Evolutionary conservation across 1,140 invertebrate species (phyloP).

Genomic region (Drosophila sp.): DNA sequence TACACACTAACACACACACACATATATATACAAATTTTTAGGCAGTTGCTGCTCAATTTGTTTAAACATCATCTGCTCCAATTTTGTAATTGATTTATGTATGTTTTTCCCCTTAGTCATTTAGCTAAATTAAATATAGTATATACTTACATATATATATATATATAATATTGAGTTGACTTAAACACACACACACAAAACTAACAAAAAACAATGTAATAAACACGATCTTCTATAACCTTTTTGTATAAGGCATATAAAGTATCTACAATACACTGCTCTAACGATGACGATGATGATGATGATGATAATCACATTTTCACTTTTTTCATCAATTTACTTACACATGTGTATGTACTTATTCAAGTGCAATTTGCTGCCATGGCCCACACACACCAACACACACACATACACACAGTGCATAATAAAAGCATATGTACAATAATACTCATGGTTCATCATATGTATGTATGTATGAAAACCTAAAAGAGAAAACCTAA

Average conservation of each 20-base stretch:
- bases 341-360: conserved; percentile 18
- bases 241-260: conserved; percentile 1
- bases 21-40: background rate
- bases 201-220: conserved; percentile 6
- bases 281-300: background rate
- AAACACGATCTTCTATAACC: conserved; percentile 8
- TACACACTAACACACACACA: background rate
- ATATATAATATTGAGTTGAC: conserved; percentile 4
- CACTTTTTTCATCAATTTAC: conserved; percentile 1
- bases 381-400: conserved; percentile 8
- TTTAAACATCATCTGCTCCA: conserved; percentile 4
- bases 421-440: conserved; percentile 8
- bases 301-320: conserved; percentile 5
- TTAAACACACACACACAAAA: background rate
- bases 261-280: background rate
- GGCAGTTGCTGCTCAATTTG: conserved; percentile 6
- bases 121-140: background rate
- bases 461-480: background rate
- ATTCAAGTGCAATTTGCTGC: conserved; percentile 18
- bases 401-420: conserved; percentile 5
- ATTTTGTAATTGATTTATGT: background rate
- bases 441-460: conserved; percentile 4
- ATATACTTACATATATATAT: background rate
- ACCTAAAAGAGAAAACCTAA: background rate
- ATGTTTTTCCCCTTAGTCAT: background rate